A percentile compares a stretch with the other conserved stretches of the same genome.
Conservation (phyloP, 2,113 vertebrate genomes). For the Bubo blakistoni region DNA sequence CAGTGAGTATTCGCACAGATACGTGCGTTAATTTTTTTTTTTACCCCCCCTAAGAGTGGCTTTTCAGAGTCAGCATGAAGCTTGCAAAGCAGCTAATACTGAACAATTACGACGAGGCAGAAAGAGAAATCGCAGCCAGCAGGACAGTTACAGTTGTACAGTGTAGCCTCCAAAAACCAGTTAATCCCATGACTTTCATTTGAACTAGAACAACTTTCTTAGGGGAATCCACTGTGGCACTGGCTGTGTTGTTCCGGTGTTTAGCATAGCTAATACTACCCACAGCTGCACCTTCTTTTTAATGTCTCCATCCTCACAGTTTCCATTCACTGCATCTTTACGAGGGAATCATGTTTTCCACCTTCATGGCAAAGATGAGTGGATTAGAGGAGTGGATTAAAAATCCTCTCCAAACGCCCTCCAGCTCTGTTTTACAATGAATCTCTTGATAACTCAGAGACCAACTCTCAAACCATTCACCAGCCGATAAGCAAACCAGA, state of each 20-base stretch:
- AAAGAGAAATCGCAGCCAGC: accelerated
- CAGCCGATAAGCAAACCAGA: not conserved
- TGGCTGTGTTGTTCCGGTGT: not conserved
- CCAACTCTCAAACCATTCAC: not conserved
- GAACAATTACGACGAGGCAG: not conserved
- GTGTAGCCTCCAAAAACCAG: not conserved
- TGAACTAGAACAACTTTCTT: not conserved
- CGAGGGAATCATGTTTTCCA: not conserved
- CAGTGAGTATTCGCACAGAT: accelerated
- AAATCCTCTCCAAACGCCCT: not conserved
- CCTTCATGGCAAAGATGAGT: not conserved
- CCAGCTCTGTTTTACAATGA: not conserved
- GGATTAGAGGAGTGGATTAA: not conserved
- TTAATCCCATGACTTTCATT: not conserved
- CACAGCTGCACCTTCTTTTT: not conserved
- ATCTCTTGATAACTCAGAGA: not conserved
- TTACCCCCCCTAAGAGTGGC: not conserved
- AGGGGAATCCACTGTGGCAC: not conserved
- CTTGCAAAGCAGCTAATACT: not conserved
- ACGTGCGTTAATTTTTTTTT: accelerated
- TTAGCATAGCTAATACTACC: not conserved
- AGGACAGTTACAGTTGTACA: not conserved
- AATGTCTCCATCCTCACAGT: not conserved
- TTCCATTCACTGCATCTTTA: not conserved
- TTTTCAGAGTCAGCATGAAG: not conserved